Evolutionary conservation across 2,797 vertebrate genomes (phyloP).

Genomic region (Hoplostethus atlanticus): DNA sequence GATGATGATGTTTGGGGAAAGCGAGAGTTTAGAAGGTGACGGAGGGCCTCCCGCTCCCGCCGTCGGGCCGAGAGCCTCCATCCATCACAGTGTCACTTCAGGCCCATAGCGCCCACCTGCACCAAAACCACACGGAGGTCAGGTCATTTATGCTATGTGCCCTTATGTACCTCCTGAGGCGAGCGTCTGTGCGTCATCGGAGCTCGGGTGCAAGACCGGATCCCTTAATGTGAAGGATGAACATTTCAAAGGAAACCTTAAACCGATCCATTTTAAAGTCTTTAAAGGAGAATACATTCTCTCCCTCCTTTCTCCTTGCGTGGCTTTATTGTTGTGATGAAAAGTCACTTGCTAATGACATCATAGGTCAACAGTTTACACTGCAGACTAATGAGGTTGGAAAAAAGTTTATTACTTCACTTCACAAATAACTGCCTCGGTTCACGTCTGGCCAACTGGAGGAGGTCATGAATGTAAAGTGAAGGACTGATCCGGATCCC

Average conservation of each 20-base stretch:
- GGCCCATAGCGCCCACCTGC: slow-evolving; percentile 36
- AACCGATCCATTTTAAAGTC: not conserved
- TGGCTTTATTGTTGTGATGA: not conserved
- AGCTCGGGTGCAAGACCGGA: not conserved
- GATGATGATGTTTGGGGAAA: slow-evolving; percentile 9
- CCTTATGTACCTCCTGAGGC: not conserved
- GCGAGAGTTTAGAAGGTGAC: slow-evolving; percentile 29
- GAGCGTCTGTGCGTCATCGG: not conserved
- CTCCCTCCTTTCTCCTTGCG: not conserved
- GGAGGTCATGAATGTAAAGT: not conserved
- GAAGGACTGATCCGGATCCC: not conserved
- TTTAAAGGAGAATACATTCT: not conserved
- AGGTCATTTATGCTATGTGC: slow-evolving; percentile 16
- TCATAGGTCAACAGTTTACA: not conserved
- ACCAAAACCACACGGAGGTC: slow-evolving; percentile 48
- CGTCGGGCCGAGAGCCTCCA: slow-evolving; percentile 28
- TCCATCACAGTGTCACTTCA: slow-evolving; percentile 49
- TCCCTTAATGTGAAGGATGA: not conserved
- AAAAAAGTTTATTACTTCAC: not conserved
- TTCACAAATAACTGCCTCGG: not conserved
- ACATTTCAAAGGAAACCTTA: not conserved
- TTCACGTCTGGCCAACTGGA: not conserved
- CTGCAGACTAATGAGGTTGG: not conserved
- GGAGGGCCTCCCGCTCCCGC: slow-evolving; percentile 1
- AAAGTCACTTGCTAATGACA: not conserved